These are phyloP conservation scores for Nephrotoma flavescens DNA, from an alignment of 2,888 invertebrate genomes.

Conservation along the genomic window DNA sequence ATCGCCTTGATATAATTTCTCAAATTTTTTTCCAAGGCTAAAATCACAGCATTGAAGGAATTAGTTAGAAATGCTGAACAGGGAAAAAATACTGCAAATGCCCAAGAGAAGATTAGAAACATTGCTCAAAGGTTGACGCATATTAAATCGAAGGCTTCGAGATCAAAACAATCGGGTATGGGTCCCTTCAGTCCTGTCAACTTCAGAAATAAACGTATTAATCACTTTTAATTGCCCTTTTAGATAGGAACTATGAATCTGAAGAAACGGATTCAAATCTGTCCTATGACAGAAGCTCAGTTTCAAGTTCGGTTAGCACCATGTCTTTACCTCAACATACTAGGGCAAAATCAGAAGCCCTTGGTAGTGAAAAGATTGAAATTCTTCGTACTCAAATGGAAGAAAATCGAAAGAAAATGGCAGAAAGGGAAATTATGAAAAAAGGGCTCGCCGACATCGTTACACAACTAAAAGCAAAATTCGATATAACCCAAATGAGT, in stretches of 20 bases:
- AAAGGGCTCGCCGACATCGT: slow-evolving; percentile 38
- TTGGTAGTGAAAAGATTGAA: slow-evolving; percentile 37
- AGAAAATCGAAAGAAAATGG: slow-evolving; percentile 37
- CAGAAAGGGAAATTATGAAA: slow-evolving; percentile 36
- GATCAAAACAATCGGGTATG: slow-evolving; percentile 14
- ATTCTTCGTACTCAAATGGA: slow-evolving; percentile 38
- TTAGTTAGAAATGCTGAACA: slow-evolving; percentile 22
- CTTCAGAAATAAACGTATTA: neutral
- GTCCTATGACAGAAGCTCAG: neutral
- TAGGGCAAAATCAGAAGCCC: slow-evolving; percentile 20
- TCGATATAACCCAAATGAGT: slow-evolving; percentile 35
- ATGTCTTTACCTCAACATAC: neutral
- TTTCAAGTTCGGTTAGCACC: neutral
- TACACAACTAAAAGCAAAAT: slow-evolving; percentile 36
- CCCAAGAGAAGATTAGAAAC: slow-evolving; percentile 24
- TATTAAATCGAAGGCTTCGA: slow-evolving; percentile 20
- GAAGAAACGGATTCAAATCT: neutral
- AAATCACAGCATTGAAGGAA: slow-evolving; percentile 24
- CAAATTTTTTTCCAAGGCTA: slow-evolving; percentile 16
- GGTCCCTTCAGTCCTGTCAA: neutral
- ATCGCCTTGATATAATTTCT: neutral
- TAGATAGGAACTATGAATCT: neutral
- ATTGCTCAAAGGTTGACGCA: slow-evolving; percentile 23
- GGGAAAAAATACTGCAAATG: slow-evolving; percentile 21
- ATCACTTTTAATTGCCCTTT: neutral